Evolutionary conservation across 2,113 vertebrate genomes (phyloP), one percentile per base, ranked within the genome.

Genomic region (Ptychochromis oligacanthus): DNA sequence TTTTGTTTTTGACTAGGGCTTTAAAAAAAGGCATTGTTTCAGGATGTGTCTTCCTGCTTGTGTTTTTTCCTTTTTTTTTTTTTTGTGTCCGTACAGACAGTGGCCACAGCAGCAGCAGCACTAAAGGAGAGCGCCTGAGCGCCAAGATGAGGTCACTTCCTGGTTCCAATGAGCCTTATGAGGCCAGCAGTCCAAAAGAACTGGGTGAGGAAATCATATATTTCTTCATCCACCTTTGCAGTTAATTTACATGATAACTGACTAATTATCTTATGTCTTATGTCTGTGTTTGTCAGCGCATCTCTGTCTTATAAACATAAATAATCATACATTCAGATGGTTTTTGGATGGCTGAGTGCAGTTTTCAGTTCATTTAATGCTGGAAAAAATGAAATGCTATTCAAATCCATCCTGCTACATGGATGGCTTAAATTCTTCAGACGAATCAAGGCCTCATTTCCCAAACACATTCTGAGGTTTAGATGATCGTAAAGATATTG

Each of bases 141-240:
- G 94, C 95, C 90, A 97, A 91, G 90, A 94, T 98, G 80, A 97
- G 94, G 93, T 92, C 96, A 81, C 96, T 99, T 89, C 96, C 97
- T 72, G 96, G 93, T 85, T 91, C 96, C 84, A 96, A 93, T 54
- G 97, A 98, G 79, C 97, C 97, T 7, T 99, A 98, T 58, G 97
- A 99, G 95, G 95, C 95, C 55, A 99, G 96, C 89, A 85, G 88
- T 87, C 96, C 87, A 56, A 97, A 96, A 94, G 97, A 99, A 92
- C 95, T 98, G 83, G 98, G 98, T 96, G 95, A 97, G 90, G 26
- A 72, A 24, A 24, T 11, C 15, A 0, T 12, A 4, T 20, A 20
- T 54, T 38, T 8, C 49, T 24, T 6, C 52, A 4, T 5, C 18
- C n/a, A 3, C 4, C 7, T 54, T 61, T 62, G 22, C 3, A 9